phyloP scores from a whole-genome alignment of 64 coral and sea anemone genomes.

The Platygyra sinensis region DNA sequence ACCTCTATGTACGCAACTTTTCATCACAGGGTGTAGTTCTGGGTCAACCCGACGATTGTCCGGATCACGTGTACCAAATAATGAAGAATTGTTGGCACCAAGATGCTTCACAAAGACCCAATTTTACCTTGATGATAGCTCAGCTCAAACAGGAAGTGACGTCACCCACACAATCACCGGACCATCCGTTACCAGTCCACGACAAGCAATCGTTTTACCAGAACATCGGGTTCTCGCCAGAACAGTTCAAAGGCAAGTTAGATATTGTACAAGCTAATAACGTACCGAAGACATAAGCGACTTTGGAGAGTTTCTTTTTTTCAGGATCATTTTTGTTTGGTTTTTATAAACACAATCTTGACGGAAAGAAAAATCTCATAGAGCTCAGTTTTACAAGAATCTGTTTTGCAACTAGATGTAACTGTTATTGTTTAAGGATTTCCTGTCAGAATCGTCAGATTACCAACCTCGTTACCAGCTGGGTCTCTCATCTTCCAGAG shows the following conservation, averaged over 20 bases:
- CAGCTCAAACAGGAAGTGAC: conserved; percentile 70
- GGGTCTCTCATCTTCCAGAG: too few relatives aligned
- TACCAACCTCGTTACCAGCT: too few relatives aligned
- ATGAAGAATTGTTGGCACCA: conserved; percentile 96
- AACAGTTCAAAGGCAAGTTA: conserved; percentile 18
- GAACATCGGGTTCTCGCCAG: not conserved
- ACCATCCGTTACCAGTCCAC: not conserved
- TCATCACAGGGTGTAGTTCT: conserved; percentile 80
- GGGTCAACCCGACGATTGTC: conserved; percentile 87
- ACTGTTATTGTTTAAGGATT: too few relatives aligned
- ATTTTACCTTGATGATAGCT: conserved; percentile 71
- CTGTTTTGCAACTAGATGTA: too few relatives aligned
- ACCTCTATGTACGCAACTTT: not conserved
- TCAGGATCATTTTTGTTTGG: too few relatives aligned
- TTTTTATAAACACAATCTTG: too few relatives aligned
- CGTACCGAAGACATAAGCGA: too few relatives aligned
- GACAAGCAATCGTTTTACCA: conserved; percentile 58
- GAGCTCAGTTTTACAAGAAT: too few relatives aligned
- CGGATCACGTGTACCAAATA: conserved; percentile 78
- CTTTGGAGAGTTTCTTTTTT: too few relatives aligned
- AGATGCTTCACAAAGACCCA: conserved; percentile 73
- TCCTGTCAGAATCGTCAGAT: too few relatives aligned
- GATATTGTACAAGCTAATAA: not conserved
- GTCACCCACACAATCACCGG: not conserved
- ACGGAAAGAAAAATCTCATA: too few relatives aligned